Base-by-base conservation (phyloP, 2,113 vertebrate species). In the Mungos mungo region DNA sequence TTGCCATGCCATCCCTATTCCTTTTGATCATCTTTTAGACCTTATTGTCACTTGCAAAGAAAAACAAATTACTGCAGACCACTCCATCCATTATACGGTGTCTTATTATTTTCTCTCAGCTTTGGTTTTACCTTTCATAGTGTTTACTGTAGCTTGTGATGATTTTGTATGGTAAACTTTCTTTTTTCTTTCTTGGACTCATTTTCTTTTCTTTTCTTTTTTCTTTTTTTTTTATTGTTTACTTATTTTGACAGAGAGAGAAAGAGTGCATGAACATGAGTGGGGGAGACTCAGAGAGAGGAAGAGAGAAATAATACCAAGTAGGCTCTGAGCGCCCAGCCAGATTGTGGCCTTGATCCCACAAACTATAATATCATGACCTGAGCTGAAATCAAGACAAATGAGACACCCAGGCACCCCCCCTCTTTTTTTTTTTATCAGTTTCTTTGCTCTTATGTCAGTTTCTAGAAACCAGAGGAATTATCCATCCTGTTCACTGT, bases 1-100 rank as follows among this genome's bases (percentile, higher is more conserved):
- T 52, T 52, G 3, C 3, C 3, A 10, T 71, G 27, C 14, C 15
- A 9, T 41, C 1, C 11, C 4, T 3, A 10, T 47, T 6, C 13
- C 4, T 96, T 31, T 60, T n/a, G 10, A 4, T 74, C 38, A 81
- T 38, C 2, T 21, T 86, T 50, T n/a, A 69, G 33, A 5, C 35
- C 77, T 68, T 82, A 52, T 0, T 21, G 0, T 65, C 82, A 79
- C 2, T 29, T 90, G 7, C 21, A 50, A 66, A 72, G 60, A 50
- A 72, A 88, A 29, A 47, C 7, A 74, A 60, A 12, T 0, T 52
- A 16, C 52, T 85, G 71, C 18, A 12, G 7, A 72, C 14, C 15
- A 80, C 7, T 35, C 7, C 65, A 21, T 25, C 45, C 29, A 27
- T 71, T 66, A 14, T 15, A 31, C 6, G 13, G 3, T 57, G 45